Evolutionary conservation across 2,113 vertebrate genomes (phyloP).

Genomic region (Pseudorhombus dupliciocellatus): DNA sequence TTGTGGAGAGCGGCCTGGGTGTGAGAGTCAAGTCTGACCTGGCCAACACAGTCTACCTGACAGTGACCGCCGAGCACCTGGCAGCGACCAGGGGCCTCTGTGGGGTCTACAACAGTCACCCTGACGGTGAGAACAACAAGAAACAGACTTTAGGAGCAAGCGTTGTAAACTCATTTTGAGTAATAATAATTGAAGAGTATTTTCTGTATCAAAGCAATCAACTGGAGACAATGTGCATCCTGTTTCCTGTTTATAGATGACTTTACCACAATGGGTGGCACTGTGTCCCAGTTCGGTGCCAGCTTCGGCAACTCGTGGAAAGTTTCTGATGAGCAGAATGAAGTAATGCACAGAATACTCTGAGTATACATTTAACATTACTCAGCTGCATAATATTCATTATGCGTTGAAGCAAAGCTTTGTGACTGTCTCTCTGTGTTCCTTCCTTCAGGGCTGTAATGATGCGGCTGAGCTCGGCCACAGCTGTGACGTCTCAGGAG

Average conservation of each 20-base stretch:
- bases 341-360: conserved; percentile 60
- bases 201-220: no score
- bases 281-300: conserved; percentile 76
- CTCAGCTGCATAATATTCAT: neutral
- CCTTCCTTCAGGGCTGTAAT: conserved; percentile 73
- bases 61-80: conserved; percentile 78
- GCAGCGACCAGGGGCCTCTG: conserved; percentile 87
- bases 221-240: no score
- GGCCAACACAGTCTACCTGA: conserved; percentile 80
- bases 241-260: conserved; percentile 72
- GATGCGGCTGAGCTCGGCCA: conserved; percentile 79
- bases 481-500: conserved; percentile 74
- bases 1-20: conserved; percentile 87
- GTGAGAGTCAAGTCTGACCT: conserved; percentile 84
- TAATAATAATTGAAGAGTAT: no score
- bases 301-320: conserved; percentile 91
- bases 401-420: neutral
- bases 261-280: conserved; percentile 78
- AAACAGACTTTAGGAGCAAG: no score
- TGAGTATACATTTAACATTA: neutral
- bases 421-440: neutral
- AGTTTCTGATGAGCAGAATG: conserved; percentile 76
- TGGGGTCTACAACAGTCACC: conserved; percentile 86
- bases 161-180: no score
- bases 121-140: conserved; percentile 75